phyloP scores from a whole-genome alignment of 2,888 invertebrate species.

The Temnothorax ravouxi region DNA sequence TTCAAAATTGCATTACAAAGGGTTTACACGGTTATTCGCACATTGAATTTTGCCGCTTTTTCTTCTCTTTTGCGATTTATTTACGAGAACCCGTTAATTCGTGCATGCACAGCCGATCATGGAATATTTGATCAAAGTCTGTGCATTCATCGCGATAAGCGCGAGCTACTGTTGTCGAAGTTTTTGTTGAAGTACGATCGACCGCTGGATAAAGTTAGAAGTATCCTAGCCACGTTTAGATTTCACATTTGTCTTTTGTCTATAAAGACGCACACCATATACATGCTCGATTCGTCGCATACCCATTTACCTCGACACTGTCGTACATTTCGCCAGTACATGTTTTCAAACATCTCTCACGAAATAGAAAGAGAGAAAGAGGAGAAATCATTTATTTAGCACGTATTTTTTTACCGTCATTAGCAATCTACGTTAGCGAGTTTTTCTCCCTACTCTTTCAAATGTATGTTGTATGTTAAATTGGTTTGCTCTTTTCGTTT shows the following conservation, averaged over 20 bases:
- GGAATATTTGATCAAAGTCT: constrained; percentile 28
- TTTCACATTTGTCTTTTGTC: constrained; percentile 5
- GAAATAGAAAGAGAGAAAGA: neutral
- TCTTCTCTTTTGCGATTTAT: constrained; percentile 31
- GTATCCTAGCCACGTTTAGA: constrained; percentile 12
- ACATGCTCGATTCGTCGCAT: constrained; percentile 17
- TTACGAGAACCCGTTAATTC: constrained; percentile 14
- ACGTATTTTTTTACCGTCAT: constrained; percentile 58
- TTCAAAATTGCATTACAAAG: constrained; percentile 1
- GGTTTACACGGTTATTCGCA: constrained; percentile 25
- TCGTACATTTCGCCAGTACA: neutral
- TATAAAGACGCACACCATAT: neutral
- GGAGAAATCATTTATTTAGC: constrained; percentile 18
- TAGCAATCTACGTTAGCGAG: constrained; percentile 52
- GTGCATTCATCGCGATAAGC: neutral
- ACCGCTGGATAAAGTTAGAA: neutral
- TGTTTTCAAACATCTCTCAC: constrained; percentile 29
- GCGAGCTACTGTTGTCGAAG: neutral
- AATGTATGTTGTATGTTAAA: constrained; percentile 62
- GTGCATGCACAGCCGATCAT: constrained; percentile 29
- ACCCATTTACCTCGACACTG: constrained; percentile 20
- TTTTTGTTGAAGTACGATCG: neutral
- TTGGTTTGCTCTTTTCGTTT: constrained; percentile 79
- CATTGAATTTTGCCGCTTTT: constrained; percentile 35
- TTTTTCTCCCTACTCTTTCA: constrained; percentile 35